Evolutionary conservation across 2,797 vertebrate species (phyloP).

Genomic region (Philypnodon macrostomus): DNA sequence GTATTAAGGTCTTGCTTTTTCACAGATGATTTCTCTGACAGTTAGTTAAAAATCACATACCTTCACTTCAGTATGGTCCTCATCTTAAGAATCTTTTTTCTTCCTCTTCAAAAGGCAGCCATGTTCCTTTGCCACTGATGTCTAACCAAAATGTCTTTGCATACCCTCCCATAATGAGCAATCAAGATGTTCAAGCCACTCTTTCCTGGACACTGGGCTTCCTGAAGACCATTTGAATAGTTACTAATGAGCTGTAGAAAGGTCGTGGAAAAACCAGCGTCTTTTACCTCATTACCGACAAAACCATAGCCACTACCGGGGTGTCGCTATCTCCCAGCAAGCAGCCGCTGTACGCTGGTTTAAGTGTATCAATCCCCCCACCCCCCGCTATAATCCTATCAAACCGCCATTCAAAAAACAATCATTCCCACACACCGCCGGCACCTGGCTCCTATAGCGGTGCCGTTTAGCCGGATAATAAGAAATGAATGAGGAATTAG

Average conservation of each 20-base stretch:
- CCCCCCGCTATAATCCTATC: slow-evolving; percentile 61
- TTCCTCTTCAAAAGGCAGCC: no score
- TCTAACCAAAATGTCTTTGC: no score
- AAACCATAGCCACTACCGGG: slow-evolving; percentile 40
- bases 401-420: slow-evolving; percentile 58
- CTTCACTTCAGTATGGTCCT: no score
- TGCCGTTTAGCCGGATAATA: slow-evolving; percentile 61
- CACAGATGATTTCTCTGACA: no score
- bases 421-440: slow-evolving; percentile 33
- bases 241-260: slow-evolving; percentile 51
- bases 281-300: slow-evolving; percentile 68
- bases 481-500: slow-evolving; percentile 64
- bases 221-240: slow-evolving; percentile 34
- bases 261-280: slow-evolving; percentile 56
- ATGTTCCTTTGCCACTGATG: no score
- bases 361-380: no score
- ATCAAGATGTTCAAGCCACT: slow-evolving; percentile 39
- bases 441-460: slow-evolving; percentile 55
- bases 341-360: no score
- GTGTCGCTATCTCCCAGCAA: slow-evolving; percentile 48
- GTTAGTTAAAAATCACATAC: no score
- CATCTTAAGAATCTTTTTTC: no score
- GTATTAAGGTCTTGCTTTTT: no score
- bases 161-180: slow-evolving; percentile 9
- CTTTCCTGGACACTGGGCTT: slow-evolving; percentile 69